Base-by-base conservation (phyloP, 2,113 vertebrate genomes). In the Nematolebias whitei region DNA sequence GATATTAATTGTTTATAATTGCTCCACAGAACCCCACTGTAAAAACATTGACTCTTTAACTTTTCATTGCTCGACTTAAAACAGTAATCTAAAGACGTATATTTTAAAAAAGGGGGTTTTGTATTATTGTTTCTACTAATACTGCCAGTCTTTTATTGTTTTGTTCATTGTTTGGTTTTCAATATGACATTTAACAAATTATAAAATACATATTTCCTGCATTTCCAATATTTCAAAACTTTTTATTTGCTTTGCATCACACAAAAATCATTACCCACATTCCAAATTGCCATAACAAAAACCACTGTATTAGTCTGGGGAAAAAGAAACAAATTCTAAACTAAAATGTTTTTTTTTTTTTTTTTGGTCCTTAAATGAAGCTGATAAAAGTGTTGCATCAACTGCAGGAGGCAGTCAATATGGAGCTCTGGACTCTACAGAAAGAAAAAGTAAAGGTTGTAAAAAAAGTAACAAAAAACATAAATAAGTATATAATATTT, bases 381-480 rank as follows among this genome's bases (percentile, higher is more conserved):
- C 23, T 12, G 45, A 47, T 24, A 52, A 52, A 75, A 56, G 39
- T 26, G 38, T 71, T 12, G 29, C 3, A 44, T 58, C 20, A 68
- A 73, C 70, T 52, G 62, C 75, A 72, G 51, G 58, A 63, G 66
- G 59, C 19, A 62, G 59, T 71, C 45, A 45, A 54, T 48, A 43
- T 2, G 15, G 65, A 47, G 61, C 80, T 80, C 55, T 24, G 2
- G 39, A 69, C 70, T 77, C 45, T 24, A 15, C 58, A 59, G 59
- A 47, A 65, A 82, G 65, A 65, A 72, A 44, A 65, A 77, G 84
- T 80, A 82, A 79, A 89, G 85, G 86, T 90, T 49, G 62, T 20
- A 85, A 51, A 51, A 18, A 14, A 38, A 64, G 58, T 50, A 76
- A 75, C 71, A 59, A 45, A 45, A n/a, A n/a, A n/a, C n/a, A n/a